A percentile compares a stretch with the other conserved stretches of the same genome.
Conservation (phyloP, 1,140 invertebrate genomes). For the Aphelinus atriplicis region DNA sequence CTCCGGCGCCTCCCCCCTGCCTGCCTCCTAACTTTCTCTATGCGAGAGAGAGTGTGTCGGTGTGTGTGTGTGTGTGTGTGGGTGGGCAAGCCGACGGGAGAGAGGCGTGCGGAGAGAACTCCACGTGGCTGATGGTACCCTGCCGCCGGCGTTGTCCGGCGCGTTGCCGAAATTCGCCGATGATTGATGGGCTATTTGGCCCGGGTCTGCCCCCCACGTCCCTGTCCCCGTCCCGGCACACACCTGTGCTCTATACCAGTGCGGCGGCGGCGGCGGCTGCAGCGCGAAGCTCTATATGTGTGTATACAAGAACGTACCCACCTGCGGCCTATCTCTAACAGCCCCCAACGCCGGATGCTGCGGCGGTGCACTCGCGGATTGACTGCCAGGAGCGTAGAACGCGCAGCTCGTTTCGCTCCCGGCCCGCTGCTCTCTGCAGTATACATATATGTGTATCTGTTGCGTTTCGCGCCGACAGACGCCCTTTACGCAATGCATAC, state of each 20-base stretch:
- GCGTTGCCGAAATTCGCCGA: constrained; percentile 65
- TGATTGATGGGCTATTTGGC: constrained; percentile 67
- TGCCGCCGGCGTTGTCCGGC: constrained; percentile 64
- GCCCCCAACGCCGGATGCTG: constrained; percentile 25
- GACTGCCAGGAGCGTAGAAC: constrained; percentile 30
- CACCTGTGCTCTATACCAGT: not conserved
- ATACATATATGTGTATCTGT: no score
- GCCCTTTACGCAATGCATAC: no score
- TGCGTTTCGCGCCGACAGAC: no score
- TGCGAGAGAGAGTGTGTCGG: not conserved
- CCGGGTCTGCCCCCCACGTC: constrained; percentile 53
- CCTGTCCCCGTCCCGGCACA: not conserved
- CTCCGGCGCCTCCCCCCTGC: not conserved
- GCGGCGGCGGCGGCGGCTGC: no score
- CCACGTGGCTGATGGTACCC: constrained; percentile 63
- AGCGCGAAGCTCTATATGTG: not conserved
- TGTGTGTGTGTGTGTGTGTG: constrained; percentile 4
- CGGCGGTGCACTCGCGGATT: constrained; percentile 35
- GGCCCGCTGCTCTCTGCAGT: no score
- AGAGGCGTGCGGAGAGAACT: constrained; percentile 51
- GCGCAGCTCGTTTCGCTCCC: no score
- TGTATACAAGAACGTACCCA: not conserved
- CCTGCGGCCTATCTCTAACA: no score
- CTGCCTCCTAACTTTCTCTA: no score
- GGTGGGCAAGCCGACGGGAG: not conserved